Conservation (phyloP, 1,140 invertebrate genomes). For the Ostrea denselamellosa region DNA sequence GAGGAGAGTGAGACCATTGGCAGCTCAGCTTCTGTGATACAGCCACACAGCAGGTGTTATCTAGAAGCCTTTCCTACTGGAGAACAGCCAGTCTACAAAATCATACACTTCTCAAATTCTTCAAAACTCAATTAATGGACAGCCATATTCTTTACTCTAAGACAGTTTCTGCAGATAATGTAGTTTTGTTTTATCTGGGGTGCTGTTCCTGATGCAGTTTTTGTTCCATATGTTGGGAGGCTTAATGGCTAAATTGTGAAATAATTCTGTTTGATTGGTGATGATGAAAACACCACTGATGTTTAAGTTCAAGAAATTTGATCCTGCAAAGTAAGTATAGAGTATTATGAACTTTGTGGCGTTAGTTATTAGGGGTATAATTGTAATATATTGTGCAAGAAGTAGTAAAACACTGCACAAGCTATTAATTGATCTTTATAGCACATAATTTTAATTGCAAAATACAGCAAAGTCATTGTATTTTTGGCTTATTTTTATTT, state of each 20-base stretch:
- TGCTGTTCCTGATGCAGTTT: neutral
- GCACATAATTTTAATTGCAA: too few relatives aligned
- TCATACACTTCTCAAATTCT: slow-evolving; percentile 20
- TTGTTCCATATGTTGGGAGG: neutral
- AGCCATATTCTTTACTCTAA: neutral
- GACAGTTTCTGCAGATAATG: neutral
- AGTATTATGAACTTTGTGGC: neutral
- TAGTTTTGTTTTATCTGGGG: neutral
- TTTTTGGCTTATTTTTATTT: too few relatives aligned
- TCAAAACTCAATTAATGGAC: slow-evolving; percentile 25
- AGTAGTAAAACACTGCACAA: too few relatives aligned
- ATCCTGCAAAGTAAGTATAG: slow-evolving; percentile 17
- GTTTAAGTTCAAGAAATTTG: slow-evolving; percentile 35
- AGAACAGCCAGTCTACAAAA: neutral
- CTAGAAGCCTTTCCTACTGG: neutral
- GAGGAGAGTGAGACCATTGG: slow-evolving; percentile 1
- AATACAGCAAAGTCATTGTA: too few relatives aligned
- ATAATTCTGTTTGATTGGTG: neutral
- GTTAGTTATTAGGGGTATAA: neutral
- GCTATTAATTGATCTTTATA: too few relatives aligned
- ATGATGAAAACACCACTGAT: slow-evolving; percentile 32
- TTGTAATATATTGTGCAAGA: too few relatives aligned
- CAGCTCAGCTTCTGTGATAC: slow-evolving; percentile 8
- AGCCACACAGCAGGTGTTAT: slow-evolving; percentile 1
- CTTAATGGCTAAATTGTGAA: neutral